Base-by-base conservation (phyloP, 2,113 vertebrate genomes). In the Carassius auratus region DNA sequence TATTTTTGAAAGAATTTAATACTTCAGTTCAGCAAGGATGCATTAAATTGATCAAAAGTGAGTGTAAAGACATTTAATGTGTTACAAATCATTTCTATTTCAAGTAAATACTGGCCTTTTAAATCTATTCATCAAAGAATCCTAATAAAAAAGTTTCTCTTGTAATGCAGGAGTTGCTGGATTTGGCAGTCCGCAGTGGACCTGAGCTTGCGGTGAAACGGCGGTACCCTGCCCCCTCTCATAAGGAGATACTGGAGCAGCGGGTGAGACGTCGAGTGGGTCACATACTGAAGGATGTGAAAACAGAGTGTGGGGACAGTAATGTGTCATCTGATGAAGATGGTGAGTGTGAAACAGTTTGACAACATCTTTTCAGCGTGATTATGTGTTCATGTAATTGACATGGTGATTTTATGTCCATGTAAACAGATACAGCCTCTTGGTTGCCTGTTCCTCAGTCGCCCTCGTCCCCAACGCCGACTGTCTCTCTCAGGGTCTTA, bases 271-370 rank as follows among this genome's bases (percentile, higher is more conserved):
- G 95, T 82, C 94, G 98, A 86, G 94, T 98, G 84, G 88, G 94
- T 86, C 96, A 96, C 79, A 97, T 99, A 80, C 90, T 99, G 87
- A 94, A 94, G 88, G 98, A 99, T 61, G 96, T 99, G 84, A 98
- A 98, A 86, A 94, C 94, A 19, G 97, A 99, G 85, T 99, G 98
- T 91, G 97, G 95, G 7, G 98, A 99, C 87, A 96, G 96, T 23
- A 93, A 95, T 1, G 90, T 95, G 86, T 99, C 98, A 5, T 99
- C 98, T 12, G 98, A 99, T 87, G 98, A 99, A 84, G 98, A 99
- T 73, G 98, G 97, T 99, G 91, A 93, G 90, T 61, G 14, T 36
- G 38, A 73, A 42, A 36, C 36, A 42, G 36, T 12, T 36, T 73
- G 9, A 42, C 2, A 83, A 78, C 4, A 3, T 59, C 17, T 5